Evolutionary conservation across 2,888 invertebrate species (phyloP), one percentile per base, ranked within the genome.

Genomic region (Nysson spinosus): DNA sequence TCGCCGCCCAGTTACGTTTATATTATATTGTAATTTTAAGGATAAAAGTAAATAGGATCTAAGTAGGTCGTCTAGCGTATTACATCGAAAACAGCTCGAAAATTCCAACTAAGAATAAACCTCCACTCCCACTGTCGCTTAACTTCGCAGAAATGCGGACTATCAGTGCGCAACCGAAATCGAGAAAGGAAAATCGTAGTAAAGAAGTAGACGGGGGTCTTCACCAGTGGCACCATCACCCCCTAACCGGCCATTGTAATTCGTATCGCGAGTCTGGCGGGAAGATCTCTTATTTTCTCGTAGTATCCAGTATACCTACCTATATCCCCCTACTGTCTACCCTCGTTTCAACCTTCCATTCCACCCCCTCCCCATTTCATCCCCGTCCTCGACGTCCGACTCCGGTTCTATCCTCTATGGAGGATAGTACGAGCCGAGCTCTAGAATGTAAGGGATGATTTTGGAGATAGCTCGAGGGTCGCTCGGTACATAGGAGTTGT

Each of bases 401-500:
- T 70, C 46, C 39, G 55, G 42, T 65, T 69, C 71, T 69, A 73
- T 70, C 72, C 75, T 75, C 79, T 57, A 72, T 58, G 67, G 72
- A 72, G 75, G 75, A 75, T 75, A 75, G 70, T 72, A 58, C 65
- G 77, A 66, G 78, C 73, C 72, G 71, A 72, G 79, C 80, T 79
- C 80, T 71, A 81, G 82, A 85, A 84, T 85, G 84, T 85, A 85
- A 84, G 85, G 86, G 85, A 87, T 87, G 86, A 86, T 87, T 87
- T 87, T 83, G 85, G 85, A 87, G 85, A 87, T 86, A 85, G 86
- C 84, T 87, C 71, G 83, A 85, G 85, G 83, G 82, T 84, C 83
- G 81, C 78, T 82, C 77, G 80, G 79, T 78, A 82, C 83, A 83
- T 75, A 82, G 83, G 80, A 85, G 84, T 85, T 83, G 82, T 81